Evolutionary conservation across 1,140 invertebrate species (phyloP).

Genomic region (Drosophila murphyi): DNA sequence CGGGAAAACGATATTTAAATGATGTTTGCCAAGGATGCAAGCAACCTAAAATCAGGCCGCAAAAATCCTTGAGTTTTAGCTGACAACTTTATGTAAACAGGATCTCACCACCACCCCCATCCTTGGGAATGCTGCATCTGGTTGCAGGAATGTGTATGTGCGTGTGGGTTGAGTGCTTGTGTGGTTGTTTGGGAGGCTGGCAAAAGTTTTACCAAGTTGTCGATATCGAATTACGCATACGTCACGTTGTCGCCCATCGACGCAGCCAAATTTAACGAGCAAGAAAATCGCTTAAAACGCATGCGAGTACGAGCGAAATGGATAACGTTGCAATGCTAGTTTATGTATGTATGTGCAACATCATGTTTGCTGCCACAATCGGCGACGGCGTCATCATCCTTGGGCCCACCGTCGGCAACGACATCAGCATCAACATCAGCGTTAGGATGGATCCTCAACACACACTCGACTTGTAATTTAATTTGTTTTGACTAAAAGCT

Average conservation of each 20-base stretch:
- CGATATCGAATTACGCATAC: conserved; percentile 79
- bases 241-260: conserved; percentile 60
- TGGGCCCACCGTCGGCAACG: neutral
- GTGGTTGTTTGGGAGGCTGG: conserved; percentile 21
- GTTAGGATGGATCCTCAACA: conserved; percentile 2
- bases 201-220: conserved; percentile 52
- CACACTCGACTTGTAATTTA: conserved; percentile 72
- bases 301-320: neutral
- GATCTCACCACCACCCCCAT: neutral
- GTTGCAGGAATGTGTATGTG: neutral
- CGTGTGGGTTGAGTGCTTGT: conserved; percentile 20
- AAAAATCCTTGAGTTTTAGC: conserved; percentile 15
- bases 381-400: conserved; percentile 6
- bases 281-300: conserved; percentile 69
- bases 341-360: conserved; percentile 20
- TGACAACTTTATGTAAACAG: conserved; percentile 6
- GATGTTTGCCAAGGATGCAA: conserved; percentile 24
- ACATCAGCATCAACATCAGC: neutral
- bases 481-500: conserved; percentile 63
- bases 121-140: neutral
- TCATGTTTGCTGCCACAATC: conserved; percentile 37
- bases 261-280: conserved; percentile 72
- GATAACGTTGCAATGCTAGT: too few relatives aligned
- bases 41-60: conserved; percentile 25
- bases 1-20: conserved; percentile 26